A percentile compares a stretch with the other conserved stretches of the same genome.
These are phyloP conservation scores for roundworm (Caenorhabditis elegans) DNA, from an alignment of 1,140 invertebrate species.

Conservation along the genomic window WBcel235 BX284605.5:11153001-11153500, in stretches of 20 bases:
- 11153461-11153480: not conserved
- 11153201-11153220: not conserved
- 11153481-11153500: not conserved
- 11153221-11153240: not conserved
- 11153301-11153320: not conserved
- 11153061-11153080: too few species aligned
- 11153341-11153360: not conserved
- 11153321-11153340: too few species aligned
- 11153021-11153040: too few species aligned
- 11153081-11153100: too few species aligned
- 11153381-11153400: not conserved
- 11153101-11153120: not conserved
- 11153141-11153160: not conserved
- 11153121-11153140: not conserved
- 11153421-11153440: not conserved
- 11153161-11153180: not conserved
- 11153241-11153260: not conserved
- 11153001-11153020: too few species aligned
- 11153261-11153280: not conserved
- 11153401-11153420: not conserved
- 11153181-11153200: not conserved
- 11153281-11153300: not conserved
- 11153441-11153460: not conserved
- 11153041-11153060: too few species aligned
- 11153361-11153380: not conserved